phyloP scores from a whole-genome alignment of 2,113 vertebrate genomes.

The Calonectris borealis region DNA sequence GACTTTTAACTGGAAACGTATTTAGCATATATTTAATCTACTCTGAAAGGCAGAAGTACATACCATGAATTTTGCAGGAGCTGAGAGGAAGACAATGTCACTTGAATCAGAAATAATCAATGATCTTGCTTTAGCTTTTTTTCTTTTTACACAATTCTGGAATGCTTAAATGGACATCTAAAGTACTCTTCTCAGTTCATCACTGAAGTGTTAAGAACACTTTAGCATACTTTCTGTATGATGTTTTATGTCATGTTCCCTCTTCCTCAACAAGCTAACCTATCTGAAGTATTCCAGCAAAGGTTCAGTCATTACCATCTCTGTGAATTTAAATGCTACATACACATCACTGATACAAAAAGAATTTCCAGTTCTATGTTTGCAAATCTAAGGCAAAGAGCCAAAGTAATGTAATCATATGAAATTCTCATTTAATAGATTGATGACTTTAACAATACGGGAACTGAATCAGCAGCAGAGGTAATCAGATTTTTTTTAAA shows the following conservation, averaged over 20 bases:
- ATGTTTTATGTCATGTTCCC: neutral
- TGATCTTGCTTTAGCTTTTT: neutral
- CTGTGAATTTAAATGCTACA: neutral
- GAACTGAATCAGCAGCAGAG: conserved; percentile 81
- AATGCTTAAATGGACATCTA: neutral
- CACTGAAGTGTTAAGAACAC: neutral
- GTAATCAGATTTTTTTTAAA: conserved; percentile 81
- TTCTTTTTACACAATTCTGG: neutral
- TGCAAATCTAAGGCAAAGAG: conserved; percentile 70
- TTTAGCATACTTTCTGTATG: neutral
- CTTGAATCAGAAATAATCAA: neutral
- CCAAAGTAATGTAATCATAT: conserved; percentile 75
- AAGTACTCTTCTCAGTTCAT: neutral
- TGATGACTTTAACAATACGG: conserved; percentile 83
- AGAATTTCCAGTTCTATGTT: conserved; percentile 70
- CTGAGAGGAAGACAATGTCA: neutral
- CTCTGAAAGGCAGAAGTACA: neutral
- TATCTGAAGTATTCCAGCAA: neutral
- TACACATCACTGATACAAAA: conserved; percentile 3
- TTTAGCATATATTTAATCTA: neutral
- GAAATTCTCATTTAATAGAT: conserved; percentile 87
- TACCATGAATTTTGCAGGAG: neutral
- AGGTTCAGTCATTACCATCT: neutral
- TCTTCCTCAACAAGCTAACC: neutral
- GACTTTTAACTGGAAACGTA: neutral